Base-by-base conservation (phyloP, 2,888 invertebrate species). In the Euproctis similis region DNA sequence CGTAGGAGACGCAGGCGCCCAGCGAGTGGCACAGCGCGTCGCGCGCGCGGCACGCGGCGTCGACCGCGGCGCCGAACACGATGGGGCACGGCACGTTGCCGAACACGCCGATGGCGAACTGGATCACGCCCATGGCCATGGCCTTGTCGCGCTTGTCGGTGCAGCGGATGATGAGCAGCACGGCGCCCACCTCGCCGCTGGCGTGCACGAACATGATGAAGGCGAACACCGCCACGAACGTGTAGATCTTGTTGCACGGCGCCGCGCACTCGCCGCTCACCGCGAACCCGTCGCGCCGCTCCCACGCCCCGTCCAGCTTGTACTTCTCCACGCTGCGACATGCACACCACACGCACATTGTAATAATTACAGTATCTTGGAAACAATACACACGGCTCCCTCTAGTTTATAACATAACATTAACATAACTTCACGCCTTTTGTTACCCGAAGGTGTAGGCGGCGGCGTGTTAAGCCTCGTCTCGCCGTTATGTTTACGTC, bases 51-150 rank as follows among this genome's bases (percentile, higher is more conserved):
- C 96, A 96, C 3, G 96, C 94, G 1, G 94, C 94, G 85, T 96
- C 96, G 31, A 96, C 93, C 20, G 96, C 94, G 22, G 94, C 93
- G 36, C 96, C 96, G 75, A 96, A 96, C 50, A 96, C 90, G 51
- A 96, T 94, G n/a, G 96, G 95, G 73, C 96, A 96, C 51, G 96
- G 96, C 60, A 96, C 95, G 77, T 96, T 96, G 49, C 95, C 96
- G 77, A 96, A 95, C 46, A 96, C 87, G 33, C 96, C 96, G 44
- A 96, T 95, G 32, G 96, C 95, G 75, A 95, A 95, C 72, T 95
- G 95, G 64, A 96, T 95, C 60, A 96, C 90, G 13, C 96, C 96
- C 76, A 96, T 88, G 36, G 96, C 96, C 95, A 96, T 95, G 30
- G 96, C 95, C 73, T 96, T 96, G 67, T 96, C 96, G 85, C 62